Evolutionary conservation across 2,797 vertebrate genomes (phyloP).

Genomic region (Lacerta viridis): DNA sequence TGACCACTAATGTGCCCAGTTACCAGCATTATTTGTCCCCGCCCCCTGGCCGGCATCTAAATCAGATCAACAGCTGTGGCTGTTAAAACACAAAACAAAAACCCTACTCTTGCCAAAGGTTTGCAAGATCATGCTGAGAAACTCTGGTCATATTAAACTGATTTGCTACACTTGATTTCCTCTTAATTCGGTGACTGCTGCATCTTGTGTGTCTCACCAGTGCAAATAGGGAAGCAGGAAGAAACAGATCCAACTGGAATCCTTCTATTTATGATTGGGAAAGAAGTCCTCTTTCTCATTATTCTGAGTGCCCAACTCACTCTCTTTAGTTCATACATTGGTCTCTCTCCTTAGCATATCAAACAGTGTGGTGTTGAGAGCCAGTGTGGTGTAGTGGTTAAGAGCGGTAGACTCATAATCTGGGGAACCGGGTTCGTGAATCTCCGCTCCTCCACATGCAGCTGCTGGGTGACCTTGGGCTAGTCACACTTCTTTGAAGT

Average conservation of each 20-base stretch:
- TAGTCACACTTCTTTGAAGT: too few relatives aligned
- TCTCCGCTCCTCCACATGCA: too few relatives aligned
- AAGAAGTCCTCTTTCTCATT: background rate
- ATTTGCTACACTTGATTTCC: background rate
- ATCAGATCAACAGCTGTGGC: conserved; percentile 11
- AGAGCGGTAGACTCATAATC: too few relatives aligned
- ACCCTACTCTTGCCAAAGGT: background rate
- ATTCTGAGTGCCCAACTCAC: background rate
- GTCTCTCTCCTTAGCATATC: background rate
- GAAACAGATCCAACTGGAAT: background rate
- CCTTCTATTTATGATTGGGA: background rate
- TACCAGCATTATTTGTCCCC: background rate
- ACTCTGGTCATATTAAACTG: background rate
- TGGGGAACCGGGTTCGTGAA: too few relatives aligned
- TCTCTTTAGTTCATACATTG: background rate
- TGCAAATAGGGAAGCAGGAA: background rate
- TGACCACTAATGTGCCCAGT: background rate
- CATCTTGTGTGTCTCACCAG: background rate
- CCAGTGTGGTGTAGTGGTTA: too few relatives aligned
- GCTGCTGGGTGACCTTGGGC: too few relatives aligned
- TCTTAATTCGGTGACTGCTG: background rate
- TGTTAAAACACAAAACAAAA: background rate
- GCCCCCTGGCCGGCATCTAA: background rate
- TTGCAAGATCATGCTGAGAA: background rate
- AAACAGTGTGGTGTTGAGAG: too few relatives aligned